Base-by-base conservation (phyloP, 2,797 vertebrate genomes). In the Lates japonicus region DNA sequence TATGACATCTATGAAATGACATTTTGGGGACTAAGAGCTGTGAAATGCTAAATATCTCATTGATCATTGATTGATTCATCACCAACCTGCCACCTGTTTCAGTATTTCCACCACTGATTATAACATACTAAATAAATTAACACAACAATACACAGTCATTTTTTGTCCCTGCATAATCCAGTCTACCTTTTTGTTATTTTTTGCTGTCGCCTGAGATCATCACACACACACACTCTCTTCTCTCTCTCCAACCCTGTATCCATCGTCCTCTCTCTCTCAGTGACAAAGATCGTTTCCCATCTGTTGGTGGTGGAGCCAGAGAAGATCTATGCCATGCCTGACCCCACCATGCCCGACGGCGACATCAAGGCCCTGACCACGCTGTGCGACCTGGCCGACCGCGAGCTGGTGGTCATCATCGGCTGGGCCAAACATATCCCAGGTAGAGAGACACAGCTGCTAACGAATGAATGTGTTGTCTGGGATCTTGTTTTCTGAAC, bases 371-470 rank as follows among this genome's bases (percentile, higher is more conserved):
- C 97, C 10, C 95, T 99, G 91, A 99, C 98, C 92, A 99, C 97
- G 0, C 96, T 99, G 84, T 99, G 98, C 86, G 98, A 99, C 93
- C 94, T 99, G 92, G 97, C 97, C 20, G 98, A 99, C 95, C 96
- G 98, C 11, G 98, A 99, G 85, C 95, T 99, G 46, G 98, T 99
- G 88, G 97, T 99, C 94, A 99, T 98, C 94, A 99, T 99, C 74
- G 97, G 98, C 91, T 99, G 98, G 98, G 98, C 98, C 84, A 99
- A 99, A 92, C 97, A 99, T 93, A 99, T 99, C 94, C 98, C 98
- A 96, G 98, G 98, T 99, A 95, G 93, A 88, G 31, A 83, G 62
- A 39, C 17, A n/a, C 46, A 29, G 7, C 46, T 25, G 65, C 55
- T 51, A 29, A 76, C 59, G 59, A 74, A 61, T 14, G 42, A 13